Evolutionary conservation across 2,113 vertebrate genomes (phyloP), one percentile per base, ranked within the genome.

Genomic region (Seriola aureovittata): DNA sequence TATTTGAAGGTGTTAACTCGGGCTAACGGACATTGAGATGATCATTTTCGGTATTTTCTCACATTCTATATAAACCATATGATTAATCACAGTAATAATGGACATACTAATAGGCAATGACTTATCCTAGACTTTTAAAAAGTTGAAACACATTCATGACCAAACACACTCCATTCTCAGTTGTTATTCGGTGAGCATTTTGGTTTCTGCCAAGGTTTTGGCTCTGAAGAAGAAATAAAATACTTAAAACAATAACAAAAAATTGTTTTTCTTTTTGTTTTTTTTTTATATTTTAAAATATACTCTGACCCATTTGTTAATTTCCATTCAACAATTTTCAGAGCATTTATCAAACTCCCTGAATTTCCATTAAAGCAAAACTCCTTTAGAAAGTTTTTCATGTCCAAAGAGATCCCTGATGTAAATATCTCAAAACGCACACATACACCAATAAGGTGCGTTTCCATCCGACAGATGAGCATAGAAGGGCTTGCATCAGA

Each of bases 391-490:
- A 29, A 29, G 7, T 12, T 69, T 57, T 23, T 34, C 6, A 7
- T 10, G 23, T 46, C 55, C n/a, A 71, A 78, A 79, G 25, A 17
- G 7, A 65, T 64, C 21, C 25, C 13, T 36, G 40, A 58, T 63
- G 25, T 58, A 78, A 86, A 81, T 44, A 67, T 66, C 8, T 34
- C 21, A 55, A 52, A 63, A 76, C 54, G 17, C 6, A 58, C n/a
- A 23, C 6, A 58, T 16, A 73, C 12, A 55, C 3, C 4, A 73
- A 50, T 29, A 19, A 71, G 52, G 16, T 42, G 4, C 1, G 21
- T 70, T 75, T 68, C 23, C 6, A 36, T 57, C 25, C 60, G n/a
- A 69, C 25, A 46, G 11, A 77, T 23, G 34, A 80, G 59, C 52
- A 44, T 10, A 67, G 67, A 74, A 50, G 9, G 46, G 23, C 23